phyloP scores from a whole-genome alignment of 1,140 invertebrate species.

The Saxidomus purpurata region DNA sequence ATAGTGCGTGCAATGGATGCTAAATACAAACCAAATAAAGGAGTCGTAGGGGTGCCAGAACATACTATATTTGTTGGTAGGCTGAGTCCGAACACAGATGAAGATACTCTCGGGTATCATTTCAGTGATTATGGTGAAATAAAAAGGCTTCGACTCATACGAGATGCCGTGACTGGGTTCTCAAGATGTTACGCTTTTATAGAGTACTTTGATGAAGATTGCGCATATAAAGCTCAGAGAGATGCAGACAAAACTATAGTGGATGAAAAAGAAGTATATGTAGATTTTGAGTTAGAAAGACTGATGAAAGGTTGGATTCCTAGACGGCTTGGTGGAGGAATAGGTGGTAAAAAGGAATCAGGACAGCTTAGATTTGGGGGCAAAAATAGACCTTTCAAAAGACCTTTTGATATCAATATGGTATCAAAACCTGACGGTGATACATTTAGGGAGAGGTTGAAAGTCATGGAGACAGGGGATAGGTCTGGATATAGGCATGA shows the following conservation, averaged over 20 bases:
- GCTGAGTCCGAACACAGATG: conserved; percentile 91
- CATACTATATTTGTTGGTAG: conserved; percentile 93
- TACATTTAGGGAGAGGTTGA: conserved; percentile 43
- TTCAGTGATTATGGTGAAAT: conserved; percentile 88
- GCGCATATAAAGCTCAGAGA: conserved; percentile 89
- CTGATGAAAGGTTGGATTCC: conserved; percentile 93
- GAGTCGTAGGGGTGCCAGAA: conserved; percentile 89
- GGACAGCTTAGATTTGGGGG: conserved; percentile 96
- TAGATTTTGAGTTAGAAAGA: conserved; percentile 88
- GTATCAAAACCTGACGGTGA: conserved; percentile 26
- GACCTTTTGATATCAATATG: conserved; percentile 74
- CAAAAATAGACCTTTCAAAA: conserved; percentile 90
- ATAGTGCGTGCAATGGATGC: conserved; percentile 91
- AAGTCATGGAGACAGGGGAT: conserved; percentile 12
- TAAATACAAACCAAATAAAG: conserved; percentile 89
- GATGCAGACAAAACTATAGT: conserved; percentile 90
- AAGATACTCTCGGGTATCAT: conserved; percentile 86
- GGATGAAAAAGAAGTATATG: conserved; percentile 89
- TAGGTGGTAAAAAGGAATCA: conserved; percentile 95
- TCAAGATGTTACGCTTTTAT: conserved; percentile 95
- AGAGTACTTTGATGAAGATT: conserved; percentile 90
- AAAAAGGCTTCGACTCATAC: conserved; percentile 90
- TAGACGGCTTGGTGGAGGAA: conserved; percentile 94
- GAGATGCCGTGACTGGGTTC: conserved; percentile 93
- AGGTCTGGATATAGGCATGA: not conserved